phyloP scores from a whole-genome alignment of 2,888 invertebrate species.

The Hydraecia micacea region DNA sequence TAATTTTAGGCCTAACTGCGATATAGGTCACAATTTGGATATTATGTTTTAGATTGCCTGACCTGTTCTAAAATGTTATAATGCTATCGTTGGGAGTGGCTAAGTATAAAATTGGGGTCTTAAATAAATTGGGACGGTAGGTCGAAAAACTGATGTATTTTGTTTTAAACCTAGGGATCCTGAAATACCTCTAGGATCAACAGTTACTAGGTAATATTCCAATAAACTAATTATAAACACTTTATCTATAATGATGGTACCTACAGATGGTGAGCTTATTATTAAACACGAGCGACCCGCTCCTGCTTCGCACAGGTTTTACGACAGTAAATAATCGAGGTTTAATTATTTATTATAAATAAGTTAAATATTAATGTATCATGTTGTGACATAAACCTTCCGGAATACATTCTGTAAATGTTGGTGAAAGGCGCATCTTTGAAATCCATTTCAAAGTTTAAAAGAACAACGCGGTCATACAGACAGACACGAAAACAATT shows the following conservation, averaged over 20 bases:
- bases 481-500: not conserved
- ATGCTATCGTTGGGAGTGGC: not conserved
- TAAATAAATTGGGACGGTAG: not conserved
- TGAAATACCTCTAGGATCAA: not conserved
- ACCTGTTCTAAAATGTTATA: not conserved
- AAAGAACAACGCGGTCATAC: not conserved
- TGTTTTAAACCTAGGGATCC: not conserved
- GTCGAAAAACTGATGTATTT: not conserved
- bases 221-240: not conserved
- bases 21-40: slow-evolving; percentile 32
- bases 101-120: not conserved
- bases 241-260: not conserved
- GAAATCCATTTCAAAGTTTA: not conserved
- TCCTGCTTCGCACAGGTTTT: not conserved
- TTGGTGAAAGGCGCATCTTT: not conserved
- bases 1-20: slow-evolving; percentile 26
- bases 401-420: too few relatives aligned
- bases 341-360: not conserved
- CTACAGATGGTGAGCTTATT: not conserved
- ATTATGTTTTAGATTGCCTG: slow-evolving; percentile 1
- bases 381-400: too few relatives aligned
- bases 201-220: not conserved
- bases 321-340: not conserved
- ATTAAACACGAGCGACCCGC: not conserved
- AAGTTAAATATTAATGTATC: too few relatives aligned